Evolutionary conservation across 1,140 invertebrate species (phyloP), one percentile per base, ranked within the genome.

Genomic region (Campoletis sonorensis): DNA sequence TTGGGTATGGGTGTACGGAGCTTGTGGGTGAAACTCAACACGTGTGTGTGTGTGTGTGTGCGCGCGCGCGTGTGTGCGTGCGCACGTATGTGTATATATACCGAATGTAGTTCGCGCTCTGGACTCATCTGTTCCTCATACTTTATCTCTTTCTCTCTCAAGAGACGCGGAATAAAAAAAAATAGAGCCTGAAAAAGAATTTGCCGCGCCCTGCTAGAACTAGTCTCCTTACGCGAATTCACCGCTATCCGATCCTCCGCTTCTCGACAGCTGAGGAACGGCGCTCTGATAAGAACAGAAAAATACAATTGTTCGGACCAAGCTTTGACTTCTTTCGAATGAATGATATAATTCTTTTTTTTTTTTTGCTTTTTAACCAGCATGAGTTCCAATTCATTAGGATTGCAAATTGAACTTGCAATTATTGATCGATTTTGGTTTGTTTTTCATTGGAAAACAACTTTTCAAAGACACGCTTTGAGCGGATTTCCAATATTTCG

Each of bases 181-280:
- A 64, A 64, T 64, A 64, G 61, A 64, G 61, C 3, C 61, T 64
- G 61, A 26, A 64, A 26, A 64, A 64, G 61, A 64, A 64, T 64
- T 64, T 64, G 61, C 61, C 61, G 61, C 61, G 61, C 61, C 61
- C 61, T 64, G 23, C 40, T 45, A 45, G 40, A 37, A 21, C 61
- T 64, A 23, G 61, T 26, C 61, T 64, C 21, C 27, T 64, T 26
- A 23, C 61, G 23, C 23, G 61, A 64, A 64, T 64, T 64, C 61
- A 10, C 11, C 21, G 61, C 10, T 13, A 64, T 64, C 21, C 23
- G n/a, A 26, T 64, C 61, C 23, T n/a, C 11, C 21, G 51, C 51
- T 54, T 54, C 51, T n/a, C 51, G 10, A 27, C 4, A 13, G 8
- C 61, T 64, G 23, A 15, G 4, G 15, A 23, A 64, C 61, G 23